Percentiles rank a stretch among this genome's conserved stretches.
Evolutionary conservation across 2,888 invertebrate genomes (phyloP).

Genomic region (Pristionchus entomophagus): DNA sequence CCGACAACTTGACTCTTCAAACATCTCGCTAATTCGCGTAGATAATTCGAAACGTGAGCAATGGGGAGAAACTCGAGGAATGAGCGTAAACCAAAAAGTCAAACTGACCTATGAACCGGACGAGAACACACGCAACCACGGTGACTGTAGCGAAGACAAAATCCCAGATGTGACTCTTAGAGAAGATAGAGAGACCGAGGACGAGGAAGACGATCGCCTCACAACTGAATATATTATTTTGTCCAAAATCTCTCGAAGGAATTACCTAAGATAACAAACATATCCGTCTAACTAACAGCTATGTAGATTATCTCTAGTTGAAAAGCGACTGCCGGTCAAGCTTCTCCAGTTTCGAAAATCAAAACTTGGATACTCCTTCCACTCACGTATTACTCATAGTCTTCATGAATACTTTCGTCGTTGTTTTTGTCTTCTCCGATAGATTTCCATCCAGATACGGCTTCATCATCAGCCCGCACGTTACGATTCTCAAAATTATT

Average conservation of each 20-base stretch:
- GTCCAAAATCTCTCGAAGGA: too few species aligned
- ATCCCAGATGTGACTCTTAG: constrained; percentile 93
- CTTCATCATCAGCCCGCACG: constrained; percentile 97
- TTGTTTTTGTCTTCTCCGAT: constrained; percentile 59
- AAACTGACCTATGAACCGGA: constrained; percentile 87
- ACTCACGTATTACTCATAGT: constrained; percentile 84
- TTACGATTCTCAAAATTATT: constrained; percentile 86
- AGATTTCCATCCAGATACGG: constrained; percentile 70
- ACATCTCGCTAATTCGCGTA: too few species aligned
- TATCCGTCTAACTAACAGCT: too few species aligned
- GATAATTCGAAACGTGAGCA: too few species aligned
- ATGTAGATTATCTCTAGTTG: too few species aligned
- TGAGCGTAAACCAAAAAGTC: too few species aligned
- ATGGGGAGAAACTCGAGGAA: too few species aligned
- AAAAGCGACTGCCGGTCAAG: too few species aligned
- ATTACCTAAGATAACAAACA: too few species aligned
- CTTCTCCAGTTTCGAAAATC: neutral
- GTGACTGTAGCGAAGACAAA: constrained; percentile 93
- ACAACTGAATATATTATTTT: constrained; percentile 81
- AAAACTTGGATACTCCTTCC: neutral
- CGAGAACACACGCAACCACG: constrained; percentile 91
- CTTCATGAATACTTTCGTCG: constrained; percentile 90
- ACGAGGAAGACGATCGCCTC: constrained; percentile 99
- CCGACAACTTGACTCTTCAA: too few species aligned
- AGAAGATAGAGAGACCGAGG: constrained; percentile 95